These are phyloP conservation scores for Megaceryle maxima DNA, from an alignment of 2,113 vertebrate species.

Conservation along the genomic window DNA sequence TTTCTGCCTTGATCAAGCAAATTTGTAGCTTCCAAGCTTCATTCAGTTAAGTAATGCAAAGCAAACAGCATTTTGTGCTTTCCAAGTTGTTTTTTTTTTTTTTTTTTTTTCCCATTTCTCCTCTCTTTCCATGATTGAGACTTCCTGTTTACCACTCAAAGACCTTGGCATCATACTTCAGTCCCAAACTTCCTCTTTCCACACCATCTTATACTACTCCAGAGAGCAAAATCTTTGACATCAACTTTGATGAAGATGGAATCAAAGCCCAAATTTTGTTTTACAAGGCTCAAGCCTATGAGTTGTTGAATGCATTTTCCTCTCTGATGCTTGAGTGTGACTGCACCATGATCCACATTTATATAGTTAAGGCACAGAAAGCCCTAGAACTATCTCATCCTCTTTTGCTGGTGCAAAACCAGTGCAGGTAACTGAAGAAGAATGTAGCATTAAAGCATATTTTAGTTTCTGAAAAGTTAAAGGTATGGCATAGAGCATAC, in stretches of 20 bases:
- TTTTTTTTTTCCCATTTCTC: background rate
- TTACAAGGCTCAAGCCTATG: background rate
- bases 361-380: background rate
- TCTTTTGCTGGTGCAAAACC: background rate
- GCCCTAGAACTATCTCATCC: background rate
- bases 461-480: background rate
- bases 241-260: background rate
- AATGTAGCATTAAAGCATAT: background rate
- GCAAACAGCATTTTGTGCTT: conserved; percentile 31
- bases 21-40: conserved; percentile 31
- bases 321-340: background rate
- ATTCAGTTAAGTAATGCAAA: conserved; percentile 17
- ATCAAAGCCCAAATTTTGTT: background rate
- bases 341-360: background rate
- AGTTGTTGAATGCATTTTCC: background rate
- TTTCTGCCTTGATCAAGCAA: conserved; percentile 23
- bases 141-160: conserved; percentile 35
- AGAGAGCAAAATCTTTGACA: background rate
- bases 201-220: background rate
- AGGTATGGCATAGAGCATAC: background rate
- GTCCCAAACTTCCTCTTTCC: background rate
- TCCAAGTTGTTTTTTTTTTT: background rate
- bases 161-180: conserved; percentile 11
- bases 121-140: background rate
- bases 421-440: background rate